phyloP scores from a whole-genome alignment of 2,888 invertebrate genomes.

The Aphelenchoides bicaudatus region DNA sequence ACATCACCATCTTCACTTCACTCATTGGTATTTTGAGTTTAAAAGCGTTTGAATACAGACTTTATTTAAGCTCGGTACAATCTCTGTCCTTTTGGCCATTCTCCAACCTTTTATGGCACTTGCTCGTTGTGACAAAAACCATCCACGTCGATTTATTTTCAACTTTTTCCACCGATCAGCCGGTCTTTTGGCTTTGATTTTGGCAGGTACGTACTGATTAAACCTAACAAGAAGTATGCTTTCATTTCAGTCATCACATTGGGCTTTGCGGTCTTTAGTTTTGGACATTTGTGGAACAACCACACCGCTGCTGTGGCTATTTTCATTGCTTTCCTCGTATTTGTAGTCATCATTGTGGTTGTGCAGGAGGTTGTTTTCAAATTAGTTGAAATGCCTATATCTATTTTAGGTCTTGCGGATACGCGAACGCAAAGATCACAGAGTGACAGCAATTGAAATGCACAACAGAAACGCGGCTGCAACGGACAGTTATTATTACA shows the following conservation, averaged over 20 bases:
- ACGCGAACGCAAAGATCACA: constrained; percentile 20
- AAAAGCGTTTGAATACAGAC: background rate
- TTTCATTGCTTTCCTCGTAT: constrained; percentile 14
- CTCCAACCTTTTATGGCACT: constrained; percentile 32
- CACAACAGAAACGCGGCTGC: constrained; percentile 24
- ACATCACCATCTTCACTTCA: constrained; percentile 5
- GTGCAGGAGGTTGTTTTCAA: constrained; percentile 26
- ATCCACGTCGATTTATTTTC: constrained; percentile 31
- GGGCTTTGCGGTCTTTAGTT: constrained; percentile 10
- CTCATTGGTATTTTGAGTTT: constrained; percentile 20
- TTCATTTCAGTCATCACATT: constrained; percentile 2
- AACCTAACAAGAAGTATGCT: background rate
- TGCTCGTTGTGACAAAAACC: constrained; percentile 28
- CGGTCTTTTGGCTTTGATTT: constrained; percentile 17
- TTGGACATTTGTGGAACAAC: constrained; percentile 13
- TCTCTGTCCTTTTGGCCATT: constrained; percentile 31
- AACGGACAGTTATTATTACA: constrained; percentile 32
- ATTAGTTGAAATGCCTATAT: too few relatives aligned
- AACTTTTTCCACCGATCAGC: constrained; percentile 28
- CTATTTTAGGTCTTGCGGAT: too few relatives aligned
- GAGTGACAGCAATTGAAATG: constrained; percentile 29
- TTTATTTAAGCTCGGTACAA: constrained; percentile 25
- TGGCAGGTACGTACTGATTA: constrained; percentile 14
- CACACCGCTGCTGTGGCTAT: background rate
- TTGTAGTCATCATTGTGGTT: constrained; percentile 17